Evolutionary conservation across 2,113 vertebrate species (phyloP), one percentile per base, ranked within the genome.

Genomic region (Nyctereutes procyonoides): DNA sequence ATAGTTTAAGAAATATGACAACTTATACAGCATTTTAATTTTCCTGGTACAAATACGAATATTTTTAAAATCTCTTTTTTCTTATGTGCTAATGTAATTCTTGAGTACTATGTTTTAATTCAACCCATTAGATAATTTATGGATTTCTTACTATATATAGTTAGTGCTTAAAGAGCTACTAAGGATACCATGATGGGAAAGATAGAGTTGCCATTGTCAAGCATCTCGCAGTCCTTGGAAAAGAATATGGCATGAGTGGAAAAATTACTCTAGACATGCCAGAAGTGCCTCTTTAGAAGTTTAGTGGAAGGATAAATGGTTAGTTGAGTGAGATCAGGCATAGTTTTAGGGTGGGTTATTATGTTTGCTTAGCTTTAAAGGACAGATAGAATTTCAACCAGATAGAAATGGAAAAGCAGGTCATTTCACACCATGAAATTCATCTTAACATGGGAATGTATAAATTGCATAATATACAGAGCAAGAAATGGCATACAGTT

Each of bases 341-440:
- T 60, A 10, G 14, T 76, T 96, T 92, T 55, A 43, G 43, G 16
- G 30, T 88, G 30, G 6, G 1, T 28, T 71, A n/a, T 92, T 86
- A 58, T n/a, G 1, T 88, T 93, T 95, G 26, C 20, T 83, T 95
- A 87, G 13, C 38, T 30, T 83, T 93, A 87, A 92, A 71, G 51
- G 81, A 90, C 51, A 38, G n/a, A 13, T 80, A 83, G 43, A 55
- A 67, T 95, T 97, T 91, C 51, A 82, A 80, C 6, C 6, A 87
- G 11, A 56, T 20, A 62, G 5, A 92, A 88, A 55, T 76, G 43
- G 22, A 85, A 91, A 35, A 73, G 53, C 43, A 22, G 24, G 8
- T 93, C 67, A 94, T 88, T 90, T 96, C 87, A 71, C 79, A 92
- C 8, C 80, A 80, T 65, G 48, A 93, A 95, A 93, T 48, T 91